Conservation (phyloP, 2,797 vertebrate species). For the Poeciliopsis paucimaculata region DNA sequence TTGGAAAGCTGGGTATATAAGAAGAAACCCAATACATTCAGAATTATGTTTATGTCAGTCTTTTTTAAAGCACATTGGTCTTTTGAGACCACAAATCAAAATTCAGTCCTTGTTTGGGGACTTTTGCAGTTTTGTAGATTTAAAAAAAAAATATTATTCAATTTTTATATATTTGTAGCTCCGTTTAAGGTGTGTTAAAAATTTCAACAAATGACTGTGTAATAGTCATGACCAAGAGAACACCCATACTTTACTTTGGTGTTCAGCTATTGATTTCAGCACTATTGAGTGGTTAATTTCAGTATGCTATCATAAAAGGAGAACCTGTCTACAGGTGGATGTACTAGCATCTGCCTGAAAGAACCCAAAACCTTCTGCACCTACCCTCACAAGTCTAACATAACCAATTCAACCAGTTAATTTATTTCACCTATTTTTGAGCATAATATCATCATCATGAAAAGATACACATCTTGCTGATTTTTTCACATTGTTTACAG, state of each 20-base stretch:
- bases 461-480: not conserved
- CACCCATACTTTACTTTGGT: not conserved
- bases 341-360: not conserved
- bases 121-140: not conserved
- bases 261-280: conserved; percentile 1
- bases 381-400: not conserved
- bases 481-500: not conserved
- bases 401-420: not conserved
- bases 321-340: conserved; percentile 4
- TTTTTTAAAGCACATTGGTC: not conserved
- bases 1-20: conserved; percentile 38
- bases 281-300: not conserved
- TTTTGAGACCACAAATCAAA: not conserved
- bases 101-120: not conserved
- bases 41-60: not conserved
- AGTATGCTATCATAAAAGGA: conserved; percentile 3
- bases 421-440: not conserved
- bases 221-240: not conserved
- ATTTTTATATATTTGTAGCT: not conserved
- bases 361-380: not conserved
- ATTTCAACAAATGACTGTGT: not conserved
- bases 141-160: not conserved
- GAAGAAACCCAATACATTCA: conserved; percentile 20
- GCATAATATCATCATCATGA: not conserved
- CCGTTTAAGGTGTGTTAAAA: not conserved